A percentile compares a stretch with the other conserved stretches of the same genome.
Evolutionary conservation across 2,888 invertebrate species (phyloP).

Genomic region (Idaea dimidiata): DNA sequence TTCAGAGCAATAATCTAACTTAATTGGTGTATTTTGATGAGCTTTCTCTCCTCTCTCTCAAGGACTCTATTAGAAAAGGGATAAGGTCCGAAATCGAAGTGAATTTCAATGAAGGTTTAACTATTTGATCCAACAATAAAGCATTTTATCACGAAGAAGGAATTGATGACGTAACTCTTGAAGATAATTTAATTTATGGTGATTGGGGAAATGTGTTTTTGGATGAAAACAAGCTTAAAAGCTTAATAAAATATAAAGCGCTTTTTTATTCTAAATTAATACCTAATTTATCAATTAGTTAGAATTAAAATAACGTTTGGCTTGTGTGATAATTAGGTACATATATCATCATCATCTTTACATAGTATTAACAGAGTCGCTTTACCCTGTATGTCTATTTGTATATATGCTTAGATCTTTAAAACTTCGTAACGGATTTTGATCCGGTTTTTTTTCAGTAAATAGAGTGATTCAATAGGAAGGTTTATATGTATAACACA

Average conservation of each 20-base stretch:
- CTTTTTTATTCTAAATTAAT: no score
- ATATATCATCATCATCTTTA: not conserved
- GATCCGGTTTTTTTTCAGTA: no score
- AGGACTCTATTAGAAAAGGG: not conserved
- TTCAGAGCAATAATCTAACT: constrained; percentile 22
- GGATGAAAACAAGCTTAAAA: constrained; percentile 14
- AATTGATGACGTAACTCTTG: constrained; percentile 1
- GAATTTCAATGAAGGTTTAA: constrained; percentile 11
- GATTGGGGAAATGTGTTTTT: not conserved
- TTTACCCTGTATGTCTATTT: no score
- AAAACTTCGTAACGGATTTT: no score
- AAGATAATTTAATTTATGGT: not conserved
- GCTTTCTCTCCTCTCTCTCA: not conserved
- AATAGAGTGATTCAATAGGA: no score
- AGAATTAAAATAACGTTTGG: no score
- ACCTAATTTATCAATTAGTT: no score
- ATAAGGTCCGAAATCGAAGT: constrained; percentile 15
- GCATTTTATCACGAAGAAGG: constrained; percentile 54
- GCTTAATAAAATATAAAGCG: no score
- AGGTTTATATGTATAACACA: no score
- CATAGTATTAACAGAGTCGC: no score
- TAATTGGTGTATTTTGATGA: constrained; percentile 29
- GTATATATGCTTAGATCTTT: no score
- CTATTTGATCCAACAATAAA: constrained; percentile 38
- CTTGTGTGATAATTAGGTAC: no score